A percentile compares a stretch with the other conserved stretches of the same genome.
Conservation (phyloP, 1,140 invertebrate species). For the Pantala flavescens region DNA sequence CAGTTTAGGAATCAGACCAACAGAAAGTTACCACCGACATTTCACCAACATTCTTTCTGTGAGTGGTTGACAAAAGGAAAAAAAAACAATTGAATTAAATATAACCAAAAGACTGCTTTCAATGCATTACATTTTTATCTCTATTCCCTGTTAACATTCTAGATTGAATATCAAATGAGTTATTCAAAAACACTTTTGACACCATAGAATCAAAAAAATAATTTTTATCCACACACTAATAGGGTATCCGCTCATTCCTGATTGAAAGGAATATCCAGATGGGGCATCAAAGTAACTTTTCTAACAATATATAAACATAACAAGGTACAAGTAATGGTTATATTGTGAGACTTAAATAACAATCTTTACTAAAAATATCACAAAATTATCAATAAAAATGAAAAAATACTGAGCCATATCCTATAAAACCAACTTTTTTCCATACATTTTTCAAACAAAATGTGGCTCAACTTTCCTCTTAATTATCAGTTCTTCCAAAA, state of each 20-base stretch:
- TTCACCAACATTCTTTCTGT: not conserved
- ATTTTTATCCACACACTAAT: not conserved
- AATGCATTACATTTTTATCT: conserved; percentile 1
- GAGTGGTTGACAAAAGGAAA: not conserved
- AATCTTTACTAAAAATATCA: conserved; percentile 11
- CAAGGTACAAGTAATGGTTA: conserved; percentile 6
- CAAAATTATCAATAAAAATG: conserved; percentile 11
- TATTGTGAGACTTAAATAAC: conserved; percentile 10
- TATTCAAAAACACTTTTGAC: conserved; percentile 8
- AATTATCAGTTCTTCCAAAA: conserved; percentile 10
- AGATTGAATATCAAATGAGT: not conserved
- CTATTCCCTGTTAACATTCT: conserved; percentile 2
- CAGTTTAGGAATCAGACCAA: conserved; percentile 9
- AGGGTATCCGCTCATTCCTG: not conserved
- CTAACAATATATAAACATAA: conserved; percentile 11
- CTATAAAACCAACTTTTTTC: conserved; percentile 9
- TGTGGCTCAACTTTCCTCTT: conserved; percentile 1
- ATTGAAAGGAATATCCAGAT: not conserved
- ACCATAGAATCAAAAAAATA: not conserved
- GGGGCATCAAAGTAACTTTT: not conserved
- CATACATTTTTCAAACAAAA: not conserved
- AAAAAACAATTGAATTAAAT: not conserved
- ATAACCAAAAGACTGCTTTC: not conserved
- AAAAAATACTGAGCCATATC: conserved; percentile 10
- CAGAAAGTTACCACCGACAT: not conserved